A percentile compares a stretch with the other conserved stretches of the same genome.
These are phyloP conservation scores for Oryctes rhinoceros DNA, from an alignment of 1,140 invertebrate species.

Conservation along the genomic window DNA sequence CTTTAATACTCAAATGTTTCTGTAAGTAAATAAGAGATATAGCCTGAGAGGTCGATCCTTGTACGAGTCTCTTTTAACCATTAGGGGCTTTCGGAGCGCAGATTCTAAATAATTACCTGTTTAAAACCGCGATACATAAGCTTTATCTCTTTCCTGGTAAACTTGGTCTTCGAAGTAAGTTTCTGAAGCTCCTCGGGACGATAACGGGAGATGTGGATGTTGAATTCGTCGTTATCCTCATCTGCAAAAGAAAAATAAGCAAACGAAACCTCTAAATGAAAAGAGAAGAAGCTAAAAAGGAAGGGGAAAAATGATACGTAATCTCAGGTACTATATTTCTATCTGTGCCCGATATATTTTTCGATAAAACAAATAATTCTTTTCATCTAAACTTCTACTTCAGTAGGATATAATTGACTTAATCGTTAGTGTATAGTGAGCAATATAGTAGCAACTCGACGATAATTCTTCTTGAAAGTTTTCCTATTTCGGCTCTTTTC, in stretches of 20 bases:
- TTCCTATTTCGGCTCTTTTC: background rate
- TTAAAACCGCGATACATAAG: slow-evolving; percentile 94
- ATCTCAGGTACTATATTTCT: background rate
- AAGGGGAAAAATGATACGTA: background rate
- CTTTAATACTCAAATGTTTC: too few species aligned
- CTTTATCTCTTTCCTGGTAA: slow-evolving; percentile 88
- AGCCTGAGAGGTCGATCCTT: too few species aligned
- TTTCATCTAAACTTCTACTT: background rate
- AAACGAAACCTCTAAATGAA: too few species aligned
- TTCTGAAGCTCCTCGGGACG: slow-evolving; percentile 84
- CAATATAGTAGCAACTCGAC: background rate
- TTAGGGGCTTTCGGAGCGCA: background rate
- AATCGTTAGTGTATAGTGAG: background rate
- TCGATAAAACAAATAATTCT: background rate
- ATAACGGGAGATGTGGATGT: slow-evolving; percentile 68
- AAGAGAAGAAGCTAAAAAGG: too few species aligned
- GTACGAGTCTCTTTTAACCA: too few species aligned
- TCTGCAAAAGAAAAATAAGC: slow-evolving; percentile 6
- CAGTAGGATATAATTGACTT: background rate
- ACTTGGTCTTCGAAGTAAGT: slow-evolving; percentile 84
- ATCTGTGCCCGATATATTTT: background rate
- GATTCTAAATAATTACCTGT: slow-evolving; percentile 66
- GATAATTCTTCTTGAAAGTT: slow-evolving; percentile 1
- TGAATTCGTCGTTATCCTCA: slow-evolving; percentile 59
- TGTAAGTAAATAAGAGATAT: too few species aligned